phyloP scores from a whole-genome alignment of 2,888 invertebrate species.

The Lagria hirta region DNA sequence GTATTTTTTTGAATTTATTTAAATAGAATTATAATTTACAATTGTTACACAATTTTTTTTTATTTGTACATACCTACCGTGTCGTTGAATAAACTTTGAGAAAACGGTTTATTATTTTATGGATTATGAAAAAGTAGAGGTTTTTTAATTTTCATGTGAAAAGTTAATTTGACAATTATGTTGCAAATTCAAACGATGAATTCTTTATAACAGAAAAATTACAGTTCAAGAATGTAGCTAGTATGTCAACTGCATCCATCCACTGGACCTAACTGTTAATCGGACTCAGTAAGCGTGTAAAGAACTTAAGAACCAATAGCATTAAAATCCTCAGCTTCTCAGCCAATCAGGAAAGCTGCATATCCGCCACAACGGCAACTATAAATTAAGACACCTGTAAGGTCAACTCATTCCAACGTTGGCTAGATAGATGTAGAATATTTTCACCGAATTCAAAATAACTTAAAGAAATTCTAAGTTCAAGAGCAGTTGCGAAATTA shows the following conservation, averaged over 20 bases:
- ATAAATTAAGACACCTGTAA: constrained; percentile 51
- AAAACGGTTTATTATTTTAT: no score
- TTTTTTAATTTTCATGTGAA: no score
- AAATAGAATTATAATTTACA: no score
- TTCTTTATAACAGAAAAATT: constrained; percentile 9
- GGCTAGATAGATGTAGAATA: constrained; percentile 43
- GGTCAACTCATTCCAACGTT: constrained; percentile 51
- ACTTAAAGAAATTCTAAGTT: constrained; percentile 38
- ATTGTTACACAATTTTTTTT: no score
- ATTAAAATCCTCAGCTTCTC: constrained; percentile 42
- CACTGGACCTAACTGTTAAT: constrained; percentile 44
- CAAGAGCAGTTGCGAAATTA: constrained; percentile 33
- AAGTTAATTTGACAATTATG: no score
- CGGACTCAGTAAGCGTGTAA: constrained; percentile 43
- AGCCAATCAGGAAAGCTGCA: constrained; percentile 48
- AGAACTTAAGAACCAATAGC: constrained; percentile 44
- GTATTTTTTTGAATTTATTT: no score
- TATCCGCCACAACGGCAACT: constrained; percentile 43
- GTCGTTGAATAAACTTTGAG: no score
- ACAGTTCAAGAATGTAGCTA: constrained; percentile 12
- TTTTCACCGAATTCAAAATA: constrained; percentile 28
- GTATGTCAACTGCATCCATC: constrained; percentile 35
- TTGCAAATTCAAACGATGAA: no score
- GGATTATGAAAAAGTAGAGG: no score
- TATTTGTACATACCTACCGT: no score